Percentiles rank a stretch among this genome's conserved stretches.
phyloP scores from a whole-genome alignment of 2,113 vertebrate genomes.

The Festucalex cinctus region DNA sequence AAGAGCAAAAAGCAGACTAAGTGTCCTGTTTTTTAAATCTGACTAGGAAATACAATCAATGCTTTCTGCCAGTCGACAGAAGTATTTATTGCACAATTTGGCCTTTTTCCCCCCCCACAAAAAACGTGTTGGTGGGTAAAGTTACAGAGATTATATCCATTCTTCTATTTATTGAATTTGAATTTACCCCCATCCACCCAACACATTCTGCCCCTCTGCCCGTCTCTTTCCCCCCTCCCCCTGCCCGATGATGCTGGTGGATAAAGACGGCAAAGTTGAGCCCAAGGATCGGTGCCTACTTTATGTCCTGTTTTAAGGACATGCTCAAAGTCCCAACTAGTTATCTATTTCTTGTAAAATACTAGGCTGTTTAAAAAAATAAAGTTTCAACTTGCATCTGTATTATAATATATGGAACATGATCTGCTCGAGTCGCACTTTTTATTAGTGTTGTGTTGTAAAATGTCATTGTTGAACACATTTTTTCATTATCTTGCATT shows the following conservation, averaged over 20 bases:
- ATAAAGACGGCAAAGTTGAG: conserved; percentile 57
- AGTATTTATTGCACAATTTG: conserved; percentile 22
- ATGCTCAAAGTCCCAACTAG: conserved; percentile 76
- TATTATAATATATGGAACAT: conserved; percentile 80
- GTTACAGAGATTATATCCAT: conserved; percentile 45
- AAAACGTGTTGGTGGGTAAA: conserved; percentile 35
- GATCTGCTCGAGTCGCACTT: conserved; percentile 73
- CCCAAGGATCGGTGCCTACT: conserved; percentile 68
- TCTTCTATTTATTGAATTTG: conserved; percentile 73
- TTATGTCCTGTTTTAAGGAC: conserved; percentile 83
- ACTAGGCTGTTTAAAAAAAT: conserved; percentile 82
- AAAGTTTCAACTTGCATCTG: conserved; percentile 81
- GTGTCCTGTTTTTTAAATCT: neutral
- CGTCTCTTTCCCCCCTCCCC: conserved; percentile 1
- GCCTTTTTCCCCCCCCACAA: conserved; percentile 16
- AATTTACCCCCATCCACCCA: conserved; percentile 22
- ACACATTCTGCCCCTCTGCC: conserved; percentile 2
- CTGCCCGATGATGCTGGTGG: conserved; percentile 47
- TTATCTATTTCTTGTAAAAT: conserved; percentile 82
- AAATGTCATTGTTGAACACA: conserved; percentile 22
- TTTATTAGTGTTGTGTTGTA: conserved; percentile 69
- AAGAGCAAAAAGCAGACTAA: neutral
- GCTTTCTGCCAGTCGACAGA: neutral
- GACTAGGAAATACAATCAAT: neutral
- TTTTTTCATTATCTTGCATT: neutral